A percentile compares a stretch with the other conserved stretches of the same genome.
Evolutionary conservation across 2,113 vertebrate genomes (phyloP).

Genomic region (Sylvia atricapilla): DNA sequence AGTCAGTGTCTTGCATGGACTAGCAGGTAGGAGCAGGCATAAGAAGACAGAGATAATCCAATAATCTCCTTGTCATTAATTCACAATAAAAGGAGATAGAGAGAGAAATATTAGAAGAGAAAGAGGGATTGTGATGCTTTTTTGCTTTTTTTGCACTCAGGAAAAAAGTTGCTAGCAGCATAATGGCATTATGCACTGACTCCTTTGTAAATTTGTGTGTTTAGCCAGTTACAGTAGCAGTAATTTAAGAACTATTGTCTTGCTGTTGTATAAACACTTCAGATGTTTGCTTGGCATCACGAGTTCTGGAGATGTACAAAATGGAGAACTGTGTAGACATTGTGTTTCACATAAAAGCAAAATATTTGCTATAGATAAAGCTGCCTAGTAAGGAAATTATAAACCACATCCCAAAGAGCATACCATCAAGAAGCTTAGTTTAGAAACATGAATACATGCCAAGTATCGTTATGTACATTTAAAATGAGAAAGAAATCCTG

Average conservation of each 20-base stretch:
- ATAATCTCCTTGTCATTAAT: background rate
- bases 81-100: background rate
- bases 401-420: conserved; percentile 36
- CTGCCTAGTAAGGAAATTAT: conserved; percentile 40
- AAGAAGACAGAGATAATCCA: background rate
- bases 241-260: conserved; percentile 45
- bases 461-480: background rate
- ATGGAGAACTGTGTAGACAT: conserved; percentile 29
- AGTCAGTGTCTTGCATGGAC: background rate
- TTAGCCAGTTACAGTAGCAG: conserved; percentile 33
- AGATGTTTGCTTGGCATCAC: background rate
- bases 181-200: background rate
- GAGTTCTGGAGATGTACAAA: conserved; percentile 3
- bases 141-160: background rate
- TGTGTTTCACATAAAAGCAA: conserved; percentile 34
- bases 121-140: background rate
- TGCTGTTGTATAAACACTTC: conserved; percentile 46
- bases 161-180: background rate
- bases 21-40: background rate
- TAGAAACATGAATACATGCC: background rate
- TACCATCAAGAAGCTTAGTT: conserved; percentile 1
- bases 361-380: conserved; percentile 53
- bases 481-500: background rate
- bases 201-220: background rate
- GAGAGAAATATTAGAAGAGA: background rate